A percentile compares a stretch with the other conserved stretches of the same genome.
phyloP scores from a whole-genome alignment of 2,888 invertebrate genomes.

The Lottia scabra region DNA sequence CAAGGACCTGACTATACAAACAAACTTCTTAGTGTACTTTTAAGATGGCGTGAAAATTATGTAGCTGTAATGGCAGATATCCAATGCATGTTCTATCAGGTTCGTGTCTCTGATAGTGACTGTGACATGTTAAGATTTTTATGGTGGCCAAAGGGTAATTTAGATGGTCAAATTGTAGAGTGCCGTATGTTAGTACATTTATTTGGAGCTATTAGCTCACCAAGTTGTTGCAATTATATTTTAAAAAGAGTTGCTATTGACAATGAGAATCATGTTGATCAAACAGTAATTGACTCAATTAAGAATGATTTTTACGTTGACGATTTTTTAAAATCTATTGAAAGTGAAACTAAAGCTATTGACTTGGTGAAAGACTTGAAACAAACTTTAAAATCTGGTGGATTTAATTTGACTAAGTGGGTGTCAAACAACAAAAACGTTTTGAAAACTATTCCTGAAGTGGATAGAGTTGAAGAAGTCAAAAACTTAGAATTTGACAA shows the following conservation, averaged over 20 bases:
- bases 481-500: slow-evolving; percentile 11
- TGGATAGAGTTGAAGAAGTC: slow-evolving; percentile 24
- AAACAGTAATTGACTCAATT: slow-evolving; percentile 10
- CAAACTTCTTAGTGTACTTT: slow-evolving; percentile 24
- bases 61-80: slow-evolving; percentile 31
- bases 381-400: slow-evolving; percentile 13
- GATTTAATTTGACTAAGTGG: slow-evolving; percentile 35
- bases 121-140: slow-evolving; percentile 22
- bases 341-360: slow-evolving; percentile 8
- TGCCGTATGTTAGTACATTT: slow-evolving; percentile 19
- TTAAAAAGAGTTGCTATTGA: slow-evolving; percentile 8
- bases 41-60: slow-evolving; percentile 25
- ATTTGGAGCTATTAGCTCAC: slow-evolving; percentile 15
- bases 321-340: slow-evolving; percentile 20
- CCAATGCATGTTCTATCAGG: slow-evolving; percentile 30
- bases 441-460: slow-evolving; percentile 26
- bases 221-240: slow-evolving; percentile 17
- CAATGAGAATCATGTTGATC: not conserved
- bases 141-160: slow-evolving; percentile 13
- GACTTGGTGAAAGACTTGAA: not conserved
- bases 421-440: slow-evolving; percentile 28
- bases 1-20: slow-evolving; percentile 30
- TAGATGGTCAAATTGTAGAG: not conserved
- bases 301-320: no score
- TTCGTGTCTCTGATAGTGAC: slow-evolving; percentile 18